These are phyloP conservation scores for Nothobranchius kuhntae DNA, from an alignment of 2,113 vertebrate species.

Conservation along the genomic window DNA sequence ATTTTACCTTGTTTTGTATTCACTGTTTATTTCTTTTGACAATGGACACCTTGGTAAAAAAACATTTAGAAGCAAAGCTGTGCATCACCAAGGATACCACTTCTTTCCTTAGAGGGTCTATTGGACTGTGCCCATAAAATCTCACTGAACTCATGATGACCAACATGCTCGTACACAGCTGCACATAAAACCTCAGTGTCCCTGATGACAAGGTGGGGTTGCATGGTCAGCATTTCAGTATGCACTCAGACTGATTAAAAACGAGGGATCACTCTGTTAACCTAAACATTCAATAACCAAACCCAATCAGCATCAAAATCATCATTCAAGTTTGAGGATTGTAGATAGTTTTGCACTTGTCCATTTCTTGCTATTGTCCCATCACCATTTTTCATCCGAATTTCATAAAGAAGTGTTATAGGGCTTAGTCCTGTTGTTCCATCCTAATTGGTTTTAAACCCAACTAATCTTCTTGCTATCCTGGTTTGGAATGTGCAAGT, in stretches of 20 bases:
- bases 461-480: constrained; percentile 71
- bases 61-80: constrained; percentile 34
- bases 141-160: constrained; percentile 15
- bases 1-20: constrained; percentile 45
- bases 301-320: constrained; percentile 23
- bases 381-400: constrained; percentile 23
- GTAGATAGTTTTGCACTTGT: constrained; percentile 45
- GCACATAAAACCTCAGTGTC: constrained; percentile 34
- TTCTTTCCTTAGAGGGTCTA: constrained; percentile 28
- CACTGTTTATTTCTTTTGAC: constrained; percentile 40
- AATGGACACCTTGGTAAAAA: constrained; percentile 45
- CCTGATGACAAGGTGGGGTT: constrained; percentile 46
- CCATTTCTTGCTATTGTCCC: constrained; percentile 30
- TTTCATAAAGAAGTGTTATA: constrained; percentile 47
- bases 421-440: constrained; percentile 54
- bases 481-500: constrained; percentile 62
- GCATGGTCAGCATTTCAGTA: constrained; percentile 65
- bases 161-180: neutral
- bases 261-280: constrained; percentile 58
- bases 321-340: constrained; percentile 60
- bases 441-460: constrained; percentile 62
- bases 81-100: constrained; percentile 12
- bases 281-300: constrained; percentile 20
- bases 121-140: constrained; percentile 27
- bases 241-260: constrained; percentile 76